Evolutionary conservation across 2,797 vertebrate species (phyloP).

Genomic region (Coluber constrictor): DNA sequence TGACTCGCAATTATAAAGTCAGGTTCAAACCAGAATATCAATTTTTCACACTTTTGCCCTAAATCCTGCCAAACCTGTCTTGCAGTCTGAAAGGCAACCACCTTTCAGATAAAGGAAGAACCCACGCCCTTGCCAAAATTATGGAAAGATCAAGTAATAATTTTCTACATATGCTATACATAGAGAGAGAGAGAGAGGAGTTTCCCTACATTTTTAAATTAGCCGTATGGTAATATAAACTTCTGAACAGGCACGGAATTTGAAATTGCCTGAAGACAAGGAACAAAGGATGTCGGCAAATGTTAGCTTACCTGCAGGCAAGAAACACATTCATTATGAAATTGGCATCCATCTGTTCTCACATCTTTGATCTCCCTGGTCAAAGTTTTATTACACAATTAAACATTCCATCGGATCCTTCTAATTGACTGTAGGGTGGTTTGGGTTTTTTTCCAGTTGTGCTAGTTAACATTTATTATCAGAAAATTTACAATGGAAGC

Average conservation of each 20-base stretch:
- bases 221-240: neutral
- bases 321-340: neutral
- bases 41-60: neutral
- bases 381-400: constrained; percentile 8
- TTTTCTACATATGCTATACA: neutral
- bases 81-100: neutral
- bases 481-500: neutral
- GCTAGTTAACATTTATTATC: neutral
- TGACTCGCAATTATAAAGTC: neutral
- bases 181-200: neutral
- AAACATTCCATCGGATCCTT: constrained; percentile 24
- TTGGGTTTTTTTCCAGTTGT: constrained; percentile 29
- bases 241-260: neutral
- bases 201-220: neutral
- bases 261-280: neutral
- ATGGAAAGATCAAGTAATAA: neutral
- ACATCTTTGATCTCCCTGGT: neutral
- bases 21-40: neutral
- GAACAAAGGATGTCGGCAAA: neutral
- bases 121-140: neutral
- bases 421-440: constrained; percentile 39
- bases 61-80: neutral
- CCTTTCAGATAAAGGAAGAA: neutral
- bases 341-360: neutral
- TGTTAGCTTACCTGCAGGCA: neutral